phyloP scores from a whole-genome alignment of 92 coral and sea anemone species.

The Meandrina meandrites region DNA sequence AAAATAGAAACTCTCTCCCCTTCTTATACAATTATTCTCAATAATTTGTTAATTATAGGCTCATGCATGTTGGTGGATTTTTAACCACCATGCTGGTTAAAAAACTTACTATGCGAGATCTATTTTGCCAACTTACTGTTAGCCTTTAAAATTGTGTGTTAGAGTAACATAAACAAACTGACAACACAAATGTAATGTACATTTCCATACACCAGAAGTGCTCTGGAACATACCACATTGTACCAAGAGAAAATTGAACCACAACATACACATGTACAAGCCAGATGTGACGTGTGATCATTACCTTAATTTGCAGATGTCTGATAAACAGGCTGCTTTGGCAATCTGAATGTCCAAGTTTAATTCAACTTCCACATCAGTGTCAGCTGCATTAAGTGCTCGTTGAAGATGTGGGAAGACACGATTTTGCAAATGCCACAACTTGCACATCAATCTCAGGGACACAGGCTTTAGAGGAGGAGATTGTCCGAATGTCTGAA shows the following conservation, averaged over 20 bases:
- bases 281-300: too few species aligned
- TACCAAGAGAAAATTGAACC: too few species aligned
- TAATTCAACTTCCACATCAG: constrained; percentile 44
- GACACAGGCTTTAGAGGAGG: constrained; percentile 72
- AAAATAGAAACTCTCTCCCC: neutral
- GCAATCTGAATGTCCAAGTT: constrained; percentile 79
- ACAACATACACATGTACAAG: too few species aligned
- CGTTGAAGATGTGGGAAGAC: constrained; percentile 86
- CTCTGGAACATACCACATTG: too few species aligned
- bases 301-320: constrained; percentile 85
- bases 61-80: neutral
- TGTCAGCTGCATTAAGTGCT: constrained; percentile 63
- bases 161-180: too few species aligned
- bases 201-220: too few species aligned
- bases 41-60: too few species aligned
- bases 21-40: neutral
- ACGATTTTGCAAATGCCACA: constrained; percentile 89
- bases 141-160: too few species aligned
- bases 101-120: too few species aligned
- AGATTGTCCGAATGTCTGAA: constrained; percentile 75
- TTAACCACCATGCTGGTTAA: neutral
- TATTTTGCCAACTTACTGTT: too few species aligned
- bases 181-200: too few species aligned
- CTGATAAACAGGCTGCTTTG: constrained; percentile 87
- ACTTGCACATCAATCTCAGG: constrained; percentile 76